phyloP scores from a whole-genome alignment of 2,797 vertebrate species.

The Nyctibius grandis region DNA sequence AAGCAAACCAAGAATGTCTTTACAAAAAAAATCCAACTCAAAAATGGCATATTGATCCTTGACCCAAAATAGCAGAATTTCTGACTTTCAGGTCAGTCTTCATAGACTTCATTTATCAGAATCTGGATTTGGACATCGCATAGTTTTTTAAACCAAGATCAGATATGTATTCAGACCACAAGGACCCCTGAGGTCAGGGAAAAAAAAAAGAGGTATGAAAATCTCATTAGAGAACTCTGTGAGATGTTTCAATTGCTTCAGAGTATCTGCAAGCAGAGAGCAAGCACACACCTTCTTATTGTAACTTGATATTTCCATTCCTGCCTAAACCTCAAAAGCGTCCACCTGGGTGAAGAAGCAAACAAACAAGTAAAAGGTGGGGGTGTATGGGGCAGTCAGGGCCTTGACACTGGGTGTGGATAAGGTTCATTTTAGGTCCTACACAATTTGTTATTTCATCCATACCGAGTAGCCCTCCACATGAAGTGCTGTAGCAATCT shows the following conservation, averaged over 20 bases:
- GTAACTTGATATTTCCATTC: background rate
- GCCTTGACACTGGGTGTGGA: background rate
- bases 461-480: background rate
- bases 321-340: background rate
- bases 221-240: background rate
- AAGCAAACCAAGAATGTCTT: background rate
- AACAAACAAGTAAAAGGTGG: background rate
- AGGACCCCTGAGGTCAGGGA: background rate
- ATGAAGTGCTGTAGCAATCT: background rate
- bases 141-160: background rate
- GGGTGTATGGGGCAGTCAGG: rapidly evolving
- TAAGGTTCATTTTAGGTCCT: background rate
- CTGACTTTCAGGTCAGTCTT: background rate
- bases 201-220: background rate
- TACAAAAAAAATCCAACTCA: background rate
- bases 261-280: background rate
- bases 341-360: background rate
- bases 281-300: background rate
- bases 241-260: background rate
- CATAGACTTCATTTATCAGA: background rate
- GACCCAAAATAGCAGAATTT: background rate
- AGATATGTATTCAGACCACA: background rate
- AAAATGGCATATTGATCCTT: background rate
- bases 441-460: background rate
- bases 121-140: rapidly evolving